These are phyloP conservation scores for Eciton burchellii DNA, from an alignment of 1,140 invertebrate genomes.

Conservation along the genomic window DNA sequence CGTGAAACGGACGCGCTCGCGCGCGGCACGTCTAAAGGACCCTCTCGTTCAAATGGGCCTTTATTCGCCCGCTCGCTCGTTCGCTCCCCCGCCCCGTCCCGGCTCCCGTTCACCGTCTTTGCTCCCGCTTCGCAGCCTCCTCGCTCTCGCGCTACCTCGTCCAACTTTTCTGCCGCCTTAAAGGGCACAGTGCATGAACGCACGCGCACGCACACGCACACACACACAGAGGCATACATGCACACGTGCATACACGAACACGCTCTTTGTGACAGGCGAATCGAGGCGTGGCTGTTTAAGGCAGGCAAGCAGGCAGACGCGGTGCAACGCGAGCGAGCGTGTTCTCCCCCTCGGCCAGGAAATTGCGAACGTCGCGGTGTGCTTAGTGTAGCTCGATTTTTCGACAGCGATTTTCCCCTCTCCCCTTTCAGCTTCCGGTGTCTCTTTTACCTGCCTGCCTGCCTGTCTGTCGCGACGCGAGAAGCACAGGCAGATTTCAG, in stretches of 20 bases:
- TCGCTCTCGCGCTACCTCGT: conserved; percentile 54
- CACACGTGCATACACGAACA: conserved; percentile 29
- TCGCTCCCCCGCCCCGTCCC: not conserved
- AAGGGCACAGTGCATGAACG: too few species aligned
- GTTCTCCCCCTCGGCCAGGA: conserved; percentile 38
- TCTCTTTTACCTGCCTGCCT: conserved; percentile 49
- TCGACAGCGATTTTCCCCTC: conserved; percentile 54
- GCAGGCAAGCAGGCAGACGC: conserved; percentile 41
- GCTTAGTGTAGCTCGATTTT: conserved; percentile 62
- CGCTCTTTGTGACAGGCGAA: conserved; percentile 63
- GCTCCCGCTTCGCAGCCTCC: conserved; percentile 36
- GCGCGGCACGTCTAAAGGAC: not conserved
- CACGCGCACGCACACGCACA: too few species aligned
- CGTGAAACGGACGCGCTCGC: not conserved
- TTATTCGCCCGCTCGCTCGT: conserved; percentile 17
- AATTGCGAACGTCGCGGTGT: conserved; percentile 61
- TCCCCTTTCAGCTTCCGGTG: conserved; percentile 41
- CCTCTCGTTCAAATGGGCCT: conserved; percentile 46
- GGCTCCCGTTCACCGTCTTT: conserved; percentile 31
- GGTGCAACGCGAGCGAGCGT: not conserved
- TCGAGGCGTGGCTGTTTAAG: conserved; percentile 65
- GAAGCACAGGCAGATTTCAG: conserved; percentile 35
- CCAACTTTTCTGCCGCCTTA: conserved; percentile 59
- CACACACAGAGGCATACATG: too few species aligned
- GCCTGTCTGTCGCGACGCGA: not conserved